These are phyloP conservation scores for Lithophane ornitopus DNA, from an alignment of 2,888 invertebrate species.

Conservation along the genomic window DNA sequence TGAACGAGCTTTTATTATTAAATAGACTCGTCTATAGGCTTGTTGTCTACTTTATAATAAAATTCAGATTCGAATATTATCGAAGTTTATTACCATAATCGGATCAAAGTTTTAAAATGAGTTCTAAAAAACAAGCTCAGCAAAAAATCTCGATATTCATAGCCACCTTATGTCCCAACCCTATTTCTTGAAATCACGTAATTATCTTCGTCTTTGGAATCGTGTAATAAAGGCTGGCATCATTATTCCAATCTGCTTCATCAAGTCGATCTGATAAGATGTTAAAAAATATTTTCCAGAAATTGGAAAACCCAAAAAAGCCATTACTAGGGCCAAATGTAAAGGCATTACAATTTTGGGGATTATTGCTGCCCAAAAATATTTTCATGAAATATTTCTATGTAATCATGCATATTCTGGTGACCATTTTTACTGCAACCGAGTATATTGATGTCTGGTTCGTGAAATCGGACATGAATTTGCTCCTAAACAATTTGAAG, in stretches of 20 bases:
- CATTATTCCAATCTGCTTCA: slow-evolving; percentile 57
- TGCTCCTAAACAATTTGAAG: slow-evolving; percentile 83
- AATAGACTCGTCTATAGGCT: not conserved
- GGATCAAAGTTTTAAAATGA: not conserved
- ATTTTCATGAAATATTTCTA: slow-evolving; percentile 73
- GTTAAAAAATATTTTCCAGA: slow-evolving; percentile 72
- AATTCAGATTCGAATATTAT: not conserved
- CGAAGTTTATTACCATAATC: not conserved
- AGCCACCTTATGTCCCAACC: slow-evolving; percentile 34
- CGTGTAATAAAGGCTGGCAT: slow-evolving; percentile 47
- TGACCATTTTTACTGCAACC: slow-evolving; percentile 79
- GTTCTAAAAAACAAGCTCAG: slow-evolving; percentile 14
- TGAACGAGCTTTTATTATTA: not conserved
- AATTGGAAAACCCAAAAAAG: slow-evolving; percentile 79
- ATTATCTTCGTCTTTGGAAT: slow-evolving; percentile 58
- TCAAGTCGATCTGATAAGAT: slow-evolving; percentile 64
- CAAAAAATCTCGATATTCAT: slow-evolving; percentile 49
- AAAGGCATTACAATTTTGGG: slow-evolving; percentile 83
- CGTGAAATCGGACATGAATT: slow-evolving; percentile 79
- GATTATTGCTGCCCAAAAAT: slow-evolving; percentile 80
- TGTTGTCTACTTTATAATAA: not conserved
- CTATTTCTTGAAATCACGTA: slow-evolving; percentile 58
- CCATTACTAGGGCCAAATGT: slow-evolving; percentile 85
- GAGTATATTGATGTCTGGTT: slow-evolving; percentile 85
- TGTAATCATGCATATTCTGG: slow-evolving; percentile 77